Evolutionary conservation across 2,888 invertebrate genomes (phyloP).

Genomic region (Campoplex nolae): DNA sequence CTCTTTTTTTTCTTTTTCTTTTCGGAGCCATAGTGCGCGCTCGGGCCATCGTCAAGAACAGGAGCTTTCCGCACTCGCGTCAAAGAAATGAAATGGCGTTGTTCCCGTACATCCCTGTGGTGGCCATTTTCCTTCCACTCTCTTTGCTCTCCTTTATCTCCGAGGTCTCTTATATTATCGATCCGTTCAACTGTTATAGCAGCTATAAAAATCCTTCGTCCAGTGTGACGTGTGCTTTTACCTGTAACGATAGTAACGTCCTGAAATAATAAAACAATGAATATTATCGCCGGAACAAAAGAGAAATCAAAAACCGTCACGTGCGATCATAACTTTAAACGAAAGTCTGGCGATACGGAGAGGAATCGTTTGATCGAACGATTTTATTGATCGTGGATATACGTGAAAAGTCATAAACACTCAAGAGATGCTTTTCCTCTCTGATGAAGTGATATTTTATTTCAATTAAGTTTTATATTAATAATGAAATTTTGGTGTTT

Average conservation of each 20-base stretch:
- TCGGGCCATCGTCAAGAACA: conserved; percentile 31
- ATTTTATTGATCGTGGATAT: neutral
- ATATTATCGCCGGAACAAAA: neutral
- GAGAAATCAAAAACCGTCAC: neutral
- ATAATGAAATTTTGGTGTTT: neutral
- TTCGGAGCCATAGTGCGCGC: neutral
- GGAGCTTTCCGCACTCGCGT: conserved; percentile 45
- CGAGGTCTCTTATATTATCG: conserved; percentile 56
- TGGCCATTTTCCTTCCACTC: conserved; percentile 24
- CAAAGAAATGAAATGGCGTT: conserved; percentile 46
- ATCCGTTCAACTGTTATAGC: conserved; percentile 63
- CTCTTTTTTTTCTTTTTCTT: neutral
- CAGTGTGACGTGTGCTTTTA: conserved; percentile 36
- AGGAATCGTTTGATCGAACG: neutral
- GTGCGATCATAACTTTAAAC: neutral
- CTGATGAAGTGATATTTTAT: neutral
- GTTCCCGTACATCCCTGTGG: conserved; percentile 43
- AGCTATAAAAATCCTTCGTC: conserved; percentile 60
- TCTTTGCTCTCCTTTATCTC: conserved; percentile 32
- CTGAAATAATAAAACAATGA: conserved; percentile 46
- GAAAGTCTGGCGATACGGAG: neutral
- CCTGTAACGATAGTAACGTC: conserved; percentile 48
- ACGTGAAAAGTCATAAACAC: neutral
- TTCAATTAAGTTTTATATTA: neutral
- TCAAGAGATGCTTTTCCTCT: neutral